A percentile compares a stretch with the other conserved stretches of the same genome.
These are phyloP conservation scores for Nephrotoma guestfalica DNA, from an alignment of 2,888 invertebrate species.

Conservation along the genomic window DNA sequence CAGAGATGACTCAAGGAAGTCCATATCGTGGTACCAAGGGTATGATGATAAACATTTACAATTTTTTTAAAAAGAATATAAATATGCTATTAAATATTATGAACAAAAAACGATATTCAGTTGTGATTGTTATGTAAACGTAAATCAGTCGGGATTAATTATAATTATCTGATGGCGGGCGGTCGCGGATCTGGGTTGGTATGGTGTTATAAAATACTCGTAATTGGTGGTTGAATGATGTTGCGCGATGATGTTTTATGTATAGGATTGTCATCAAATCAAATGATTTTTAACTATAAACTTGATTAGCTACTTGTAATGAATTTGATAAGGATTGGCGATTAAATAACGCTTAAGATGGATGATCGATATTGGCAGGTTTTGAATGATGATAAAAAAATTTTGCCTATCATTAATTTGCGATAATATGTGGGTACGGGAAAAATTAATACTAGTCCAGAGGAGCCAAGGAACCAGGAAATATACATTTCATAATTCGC, in stretches of 20 bases:
- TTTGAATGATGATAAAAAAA: too few species aligned
- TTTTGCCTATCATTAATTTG: too few species aligned
- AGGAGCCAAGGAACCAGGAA: too few species aligned
- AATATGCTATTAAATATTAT: not conserved
- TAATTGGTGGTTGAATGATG: not conserved
- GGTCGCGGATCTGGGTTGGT: not conserved
- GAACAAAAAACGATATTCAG: not conserved
- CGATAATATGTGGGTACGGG: too few species aligned
- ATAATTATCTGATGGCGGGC: not conserved
- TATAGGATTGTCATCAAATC: too few species aligned
- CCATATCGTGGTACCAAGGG: slow-evolving; percentile 4
- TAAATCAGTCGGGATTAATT: not conserved
- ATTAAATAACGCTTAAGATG: too few species aligned
- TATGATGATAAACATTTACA: not conserved
- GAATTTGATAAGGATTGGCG: too few species aligned
- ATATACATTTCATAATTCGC: too few species aligned
- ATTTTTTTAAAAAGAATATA: not conserved
- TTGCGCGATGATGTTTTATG: not conserved
- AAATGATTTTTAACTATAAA: too few species aligned
- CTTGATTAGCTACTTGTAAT: too few species aligned
- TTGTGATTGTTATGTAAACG: not conserved
- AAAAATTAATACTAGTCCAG: too few species aligned
- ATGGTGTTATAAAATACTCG: not conserved
- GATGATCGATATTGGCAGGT: too few species aligned
- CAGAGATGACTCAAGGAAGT: slow-evolving; percentile 6